Conservation (phyloP, 2,888 invertebrate species). For the Himalopsyche anomala region DNA sequence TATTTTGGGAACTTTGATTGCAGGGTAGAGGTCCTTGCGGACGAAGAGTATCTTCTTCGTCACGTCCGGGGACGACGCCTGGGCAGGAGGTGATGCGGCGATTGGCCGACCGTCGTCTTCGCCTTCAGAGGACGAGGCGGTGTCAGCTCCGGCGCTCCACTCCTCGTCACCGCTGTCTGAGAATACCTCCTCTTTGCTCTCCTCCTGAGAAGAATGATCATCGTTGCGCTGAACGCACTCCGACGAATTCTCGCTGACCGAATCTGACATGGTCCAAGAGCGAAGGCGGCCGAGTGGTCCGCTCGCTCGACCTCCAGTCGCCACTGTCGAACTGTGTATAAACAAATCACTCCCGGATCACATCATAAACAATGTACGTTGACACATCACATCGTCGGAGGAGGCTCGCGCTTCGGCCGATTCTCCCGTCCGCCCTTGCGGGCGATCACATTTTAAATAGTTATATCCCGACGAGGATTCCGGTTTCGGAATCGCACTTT, state of each 20-base stretch:
- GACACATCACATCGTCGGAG: slow-evolving; percentile 76
- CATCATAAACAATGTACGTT: slow-evolving; percentile 77
- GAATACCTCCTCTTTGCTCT: slow-evolving; percentile 23
- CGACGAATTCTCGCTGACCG: slow-evolving; percentile 27
- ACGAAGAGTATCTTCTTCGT: slow-evolving; percentile 40
- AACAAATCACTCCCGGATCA: slow-evolving; percentile 57
- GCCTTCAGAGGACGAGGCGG: slow-evolving; percentile 1
- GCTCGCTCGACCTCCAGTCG: slow-evolving; percentile 44
- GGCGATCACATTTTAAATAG: slow-evolving; percentile 67
- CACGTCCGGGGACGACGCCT: background rate
- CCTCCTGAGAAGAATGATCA: slow-evolving; percentile 18
- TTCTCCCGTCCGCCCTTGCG: slow-evolving; percentile 49
- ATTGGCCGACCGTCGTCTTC: background rate
- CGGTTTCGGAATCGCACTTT: slow-evolving; percentile 70
- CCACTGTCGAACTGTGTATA: slow-evolving; percentile 45
- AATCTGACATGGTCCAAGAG: slow-evolving; percentile 41
- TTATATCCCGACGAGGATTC: slow-evolving; percentile 70
- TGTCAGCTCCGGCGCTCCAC: slow-evolving; percentile 32
- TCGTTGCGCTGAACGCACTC: slow-evolving; percentile 28
- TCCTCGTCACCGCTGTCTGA: slow-evolving; percentile 34
- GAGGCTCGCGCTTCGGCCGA: slow-evolving; percentile 70
- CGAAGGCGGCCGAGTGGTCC: slow-evolving; percentile 43
- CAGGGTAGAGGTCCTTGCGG: slow-evolving; percentile 34
- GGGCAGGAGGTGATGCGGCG: slow-evolving; percentile 10
- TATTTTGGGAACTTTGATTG: slow-evolving; percentile 12